Base-by-base conservation (phyloP, 2,888 invertebrate genomes). In the Chirona hameri region DNA sequence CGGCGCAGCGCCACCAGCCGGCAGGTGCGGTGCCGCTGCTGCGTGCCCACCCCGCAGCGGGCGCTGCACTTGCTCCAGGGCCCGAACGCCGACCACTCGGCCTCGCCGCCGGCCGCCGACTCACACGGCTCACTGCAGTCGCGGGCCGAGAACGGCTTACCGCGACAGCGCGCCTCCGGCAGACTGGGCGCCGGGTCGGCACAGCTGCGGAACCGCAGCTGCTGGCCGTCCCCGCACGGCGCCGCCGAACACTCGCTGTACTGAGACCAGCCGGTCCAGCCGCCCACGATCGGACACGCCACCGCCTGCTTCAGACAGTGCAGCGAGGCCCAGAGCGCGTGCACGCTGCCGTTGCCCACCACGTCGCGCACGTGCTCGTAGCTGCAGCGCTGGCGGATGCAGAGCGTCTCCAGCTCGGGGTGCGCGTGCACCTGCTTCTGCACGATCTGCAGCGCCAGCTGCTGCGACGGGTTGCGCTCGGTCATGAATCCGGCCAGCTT, bases 301-400 rank as follows among this genome's bases (percentile, higher is more conserved):
- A 80, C 80, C 29, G 80, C 48, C 52, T 80, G 52, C 52, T 80
- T 80, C 29, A 80, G 48, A 27, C 80, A 80, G 52, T 80, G 80
- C 18, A 80, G 80, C 29, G 80, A 80, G 52, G 80, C 48, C 80
- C 80, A 80, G n/a, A 80, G 18, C n/a, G 80, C 80, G 24, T 80
- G 27, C 14, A 80, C 9, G 52, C 29, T 52, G 18, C n/a, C 80
- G 52, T 80, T 29, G 29, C 80, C 52, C 15, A 80, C 80, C 52
- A 80, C 21, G 5, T 80, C 80, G 29, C 80, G 80, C 80, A 27
- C 27, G 52, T 55, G 52, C 15, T 48, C 80, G 29, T 52, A 52
- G 52, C 52, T 55, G 52, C 80, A 80, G 80, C 52, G 80, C 48
- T 80, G 15, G 27, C 52, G 48, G 27, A 80, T 29, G 29, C 80